Percentiles rank a stretch among this genome's conserved stretches.
phyloP scores from a whole-genome alignment of 2,113 vertebrate genomes.

The Lipotes vexillifer region DNA sequence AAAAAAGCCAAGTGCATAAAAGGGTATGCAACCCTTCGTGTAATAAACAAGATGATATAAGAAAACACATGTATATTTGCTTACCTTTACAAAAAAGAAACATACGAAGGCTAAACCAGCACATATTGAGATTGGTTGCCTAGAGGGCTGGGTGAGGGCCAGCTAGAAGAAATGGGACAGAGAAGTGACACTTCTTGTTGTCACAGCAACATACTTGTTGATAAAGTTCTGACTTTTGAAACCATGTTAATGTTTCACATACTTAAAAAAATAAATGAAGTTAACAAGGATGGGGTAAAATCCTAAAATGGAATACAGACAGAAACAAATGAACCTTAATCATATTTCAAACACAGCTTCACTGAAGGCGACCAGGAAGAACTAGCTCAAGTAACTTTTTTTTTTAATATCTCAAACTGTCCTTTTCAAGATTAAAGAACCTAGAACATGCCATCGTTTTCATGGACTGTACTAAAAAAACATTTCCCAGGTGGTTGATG shows the following conservation, averaged over 20 bases:
- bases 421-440: background rate
- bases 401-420: background rate
- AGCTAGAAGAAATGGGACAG: background rate
- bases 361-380: background rate
- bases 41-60: slow-evolving; percentile 14
- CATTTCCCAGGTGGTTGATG: background rate
- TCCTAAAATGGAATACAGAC: background rate
- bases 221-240: slow-evolving; percentile 26
- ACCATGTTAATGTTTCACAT: background rate
- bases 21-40: background rate
- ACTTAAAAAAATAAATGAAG: slow-evolving; percentile 1
- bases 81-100: slow-evolving; percentile 24
- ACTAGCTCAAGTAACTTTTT: background rate
- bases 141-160: background rate
- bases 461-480: background rate
- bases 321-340: background rate
- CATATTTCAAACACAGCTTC: background rate
- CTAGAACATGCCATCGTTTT: background rate
- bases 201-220: background rate
- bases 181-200: background rate
- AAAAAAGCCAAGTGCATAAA: background rate
- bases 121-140: background rate
- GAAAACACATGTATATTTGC: background rate
- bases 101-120: background rate
- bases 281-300: background rate